Evolutionary conservation across 2,888 invertebrate species (phyloP).

Genomic region (Drosophila meridiana): DNA sequence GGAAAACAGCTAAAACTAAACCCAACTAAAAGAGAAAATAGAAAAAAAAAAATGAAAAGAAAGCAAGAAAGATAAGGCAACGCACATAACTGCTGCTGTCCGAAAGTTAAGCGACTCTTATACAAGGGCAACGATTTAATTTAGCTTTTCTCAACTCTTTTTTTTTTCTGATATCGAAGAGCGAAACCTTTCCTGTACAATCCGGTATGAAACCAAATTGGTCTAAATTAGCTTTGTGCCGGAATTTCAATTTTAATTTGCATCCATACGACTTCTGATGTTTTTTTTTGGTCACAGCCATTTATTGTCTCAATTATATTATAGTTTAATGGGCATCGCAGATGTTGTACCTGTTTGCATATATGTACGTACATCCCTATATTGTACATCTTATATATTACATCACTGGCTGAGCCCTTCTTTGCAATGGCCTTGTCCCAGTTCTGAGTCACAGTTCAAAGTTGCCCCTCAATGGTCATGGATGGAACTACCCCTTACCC

Average conservation of each 20-base stretch:
- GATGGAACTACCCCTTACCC: neutral
- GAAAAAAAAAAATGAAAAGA: neutral
- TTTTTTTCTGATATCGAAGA: slow-evolving; percentile 1
- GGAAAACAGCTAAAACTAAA: slow-evolving; percentile 25
- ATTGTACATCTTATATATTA: slow-evolving; percentile 7
- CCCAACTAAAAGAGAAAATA: slow-evolving; percentile 20
- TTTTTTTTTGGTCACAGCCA: slow-evolving; percentile 18
- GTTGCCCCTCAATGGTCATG: slow-evolving; percentile 14
- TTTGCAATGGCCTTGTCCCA: slow-evolving; percentile 10
- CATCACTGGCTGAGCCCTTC: slow-evolving; percentile 1
- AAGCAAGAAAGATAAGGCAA: slow-evolving; percentile 23
- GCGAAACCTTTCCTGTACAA: slow-evolving; percentile 39
- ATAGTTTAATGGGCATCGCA: slow-evolving; percentile 10
- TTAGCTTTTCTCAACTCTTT: neutral
- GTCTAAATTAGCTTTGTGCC: slow-evolving; percentile 36
- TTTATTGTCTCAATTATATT: slow-evolving; percentile 28
- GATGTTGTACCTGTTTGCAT: slow-evolving; percentile 5
- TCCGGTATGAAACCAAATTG: slow-evolving; percentile 47
- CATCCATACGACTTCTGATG: slow-evolving; percentile 16
- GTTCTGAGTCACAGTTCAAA: slow-evolving; percentile 7
- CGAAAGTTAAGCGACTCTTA: slow-evolving; percentile 2
- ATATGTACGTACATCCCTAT: neutral
- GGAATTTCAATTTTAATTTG: slow-evolving; percentile 22
- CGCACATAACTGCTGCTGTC: neutral
- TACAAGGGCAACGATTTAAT: slow-evolving; percentile 22